Percentiles rank a stretch among this genome's conserved stretches.
Evolutionary conservation across 2,888 invertebrate genomes (phyloP).

Genomic region (Neria commutata): DNA sequence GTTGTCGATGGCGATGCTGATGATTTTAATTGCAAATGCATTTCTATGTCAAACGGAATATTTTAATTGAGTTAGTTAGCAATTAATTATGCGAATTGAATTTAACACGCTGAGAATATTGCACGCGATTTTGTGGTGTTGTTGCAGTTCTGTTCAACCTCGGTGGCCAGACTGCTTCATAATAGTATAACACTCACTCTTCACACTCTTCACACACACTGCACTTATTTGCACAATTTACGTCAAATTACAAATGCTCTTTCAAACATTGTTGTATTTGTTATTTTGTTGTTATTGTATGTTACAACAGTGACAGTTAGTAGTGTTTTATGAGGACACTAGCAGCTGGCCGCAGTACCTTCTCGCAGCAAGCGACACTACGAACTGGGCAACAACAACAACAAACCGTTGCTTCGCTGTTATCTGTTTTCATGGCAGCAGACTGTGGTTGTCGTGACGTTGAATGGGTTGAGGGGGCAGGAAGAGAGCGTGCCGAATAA

Average conservation of each 20-base stretch:
- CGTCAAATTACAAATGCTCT: conserved; percentile 24
- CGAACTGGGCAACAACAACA: conserved; percentile 2
- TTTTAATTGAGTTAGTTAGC: too few relatives aligned
- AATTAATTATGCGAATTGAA: too few relatives aligned
- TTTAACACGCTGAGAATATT: too few relatives aligned
- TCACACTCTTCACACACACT: too few relatives aligned
- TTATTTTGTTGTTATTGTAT: not conserved
- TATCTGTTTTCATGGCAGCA: not conserved
- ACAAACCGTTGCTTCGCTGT: conserved; percentile 8
- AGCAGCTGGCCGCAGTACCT: conserved; percentile 7
- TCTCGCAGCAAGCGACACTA: conserved; percentile 25
- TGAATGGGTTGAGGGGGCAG: too few relatives aligned
- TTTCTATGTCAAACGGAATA: too few relatives aligned
- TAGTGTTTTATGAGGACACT: conserved; percentile 35
- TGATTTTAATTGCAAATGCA: too few relatives aligned
- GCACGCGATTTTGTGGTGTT: too few relatives aligned
- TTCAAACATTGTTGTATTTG: not conserved
- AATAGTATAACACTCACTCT: too few relatives aligned
- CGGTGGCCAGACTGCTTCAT: too few relatives aligned
- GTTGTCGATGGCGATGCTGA: too few relatives aligned
- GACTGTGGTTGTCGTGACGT: not conserved
- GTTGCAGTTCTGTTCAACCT: too few relatives aligned
- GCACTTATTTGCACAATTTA: conserved; percentile 21
- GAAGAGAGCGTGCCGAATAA: not conserved
- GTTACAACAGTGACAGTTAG: conserved; percentile 32